phyloP scores from a whole-genome alignment of 2,113 vertebrate genomes.

The Phalacrocorax carbo region DNA sequence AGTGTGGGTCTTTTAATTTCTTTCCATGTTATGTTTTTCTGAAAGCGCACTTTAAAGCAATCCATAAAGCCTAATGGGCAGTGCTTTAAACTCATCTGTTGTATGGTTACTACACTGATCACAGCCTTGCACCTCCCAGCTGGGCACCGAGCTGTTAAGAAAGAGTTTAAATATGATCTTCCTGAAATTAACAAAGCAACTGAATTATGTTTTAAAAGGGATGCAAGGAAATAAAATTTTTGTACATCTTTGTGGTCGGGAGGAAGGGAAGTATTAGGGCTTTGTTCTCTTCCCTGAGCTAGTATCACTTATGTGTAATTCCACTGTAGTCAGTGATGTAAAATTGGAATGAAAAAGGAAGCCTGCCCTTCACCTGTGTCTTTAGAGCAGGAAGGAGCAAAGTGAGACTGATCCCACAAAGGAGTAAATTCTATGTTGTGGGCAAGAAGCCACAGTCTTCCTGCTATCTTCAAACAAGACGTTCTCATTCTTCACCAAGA shows the following conservation, averaged over 20 bases:
- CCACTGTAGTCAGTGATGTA: background rate
- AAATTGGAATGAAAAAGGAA: background rate
- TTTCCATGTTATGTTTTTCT: background rate
- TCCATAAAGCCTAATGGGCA: background rate
- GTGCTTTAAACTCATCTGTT: background rate
- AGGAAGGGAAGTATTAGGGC: background rate
- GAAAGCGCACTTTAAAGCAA: background rate
- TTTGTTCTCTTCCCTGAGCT: background rate
- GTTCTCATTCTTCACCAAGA: background rate
- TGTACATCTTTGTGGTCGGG: background rate
- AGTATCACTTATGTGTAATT: background rate
- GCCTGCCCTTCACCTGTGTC: background rate
- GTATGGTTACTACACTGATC: background rate
- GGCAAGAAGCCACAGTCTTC: background rate
- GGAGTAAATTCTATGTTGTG: background rate
- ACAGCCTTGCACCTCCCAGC: background rate
- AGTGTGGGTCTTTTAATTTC: background rate
- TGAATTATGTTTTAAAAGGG: background rate
- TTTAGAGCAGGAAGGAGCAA: background rate
- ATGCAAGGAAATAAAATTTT: background rate
- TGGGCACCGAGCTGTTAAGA: background rate
- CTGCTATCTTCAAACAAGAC: background rate
- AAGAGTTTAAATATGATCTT: background rate
- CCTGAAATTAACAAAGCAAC: background rate
- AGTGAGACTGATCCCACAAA: accelerated